phyloP scores from a whole-genome alignment of 1,140 invertebrate genomes.

The Scaptomyza pallida region DNA sequence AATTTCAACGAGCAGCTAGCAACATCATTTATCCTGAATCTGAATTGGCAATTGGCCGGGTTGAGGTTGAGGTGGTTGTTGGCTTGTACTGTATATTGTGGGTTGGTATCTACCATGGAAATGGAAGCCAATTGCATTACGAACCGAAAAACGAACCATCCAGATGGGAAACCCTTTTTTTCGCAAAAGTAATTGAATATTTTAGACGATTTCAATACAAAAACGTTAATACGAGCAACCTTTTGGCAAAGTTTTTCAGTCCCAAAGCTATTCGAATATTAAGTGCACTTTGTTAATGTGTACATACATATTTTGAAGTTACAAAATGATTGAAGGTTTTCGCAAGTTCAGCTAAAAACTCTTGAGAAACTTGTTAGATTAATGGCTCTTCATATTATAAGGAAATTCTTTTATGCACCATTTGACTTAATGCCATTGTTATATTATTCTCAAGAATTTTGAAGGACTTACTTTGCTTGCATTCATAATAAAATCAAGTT shows the following conservation, averaged over 20 bases:
- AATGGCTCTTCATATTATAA: too few species aligned
- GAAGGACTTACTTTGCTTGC: too few species aligned
- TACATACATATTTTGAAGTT: too few species aligned
- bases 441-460: too few species aligned
- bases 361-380: too few species aligned
- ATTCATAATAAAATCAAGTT: neutral
- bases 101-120: conserved; percentile 4
- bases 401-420: too few species aligned
- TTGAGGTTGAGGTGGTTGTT: conserved; percentile 1
- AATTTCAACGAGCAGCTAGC: conserved; percentile 36
- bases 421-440: too few species aligned
- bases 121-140: conserved; percentile 49
- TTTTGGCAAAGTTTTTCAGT: too few species aligned
- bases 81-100: neutral
- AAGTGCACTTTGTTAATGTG: too few species aligned
- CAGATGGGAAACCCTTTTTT: conserved; percentile 29
- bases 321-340: too few species aligned
- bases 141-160: conserved; percentile 24
- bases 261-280: too few species aligned
- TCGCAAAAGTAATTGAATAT: conserved; percentile 36
- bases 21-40: conserved; percentile 48
- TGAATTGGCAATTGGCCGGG: conserved; percentile 20
- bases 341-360: too few species aligned
- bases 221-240: neutral
- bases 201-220: neutral